Evolutionary conservation across 2,888 invertebrate species (phyloP).

Genomic region (Clanis bilineata): DNA sequence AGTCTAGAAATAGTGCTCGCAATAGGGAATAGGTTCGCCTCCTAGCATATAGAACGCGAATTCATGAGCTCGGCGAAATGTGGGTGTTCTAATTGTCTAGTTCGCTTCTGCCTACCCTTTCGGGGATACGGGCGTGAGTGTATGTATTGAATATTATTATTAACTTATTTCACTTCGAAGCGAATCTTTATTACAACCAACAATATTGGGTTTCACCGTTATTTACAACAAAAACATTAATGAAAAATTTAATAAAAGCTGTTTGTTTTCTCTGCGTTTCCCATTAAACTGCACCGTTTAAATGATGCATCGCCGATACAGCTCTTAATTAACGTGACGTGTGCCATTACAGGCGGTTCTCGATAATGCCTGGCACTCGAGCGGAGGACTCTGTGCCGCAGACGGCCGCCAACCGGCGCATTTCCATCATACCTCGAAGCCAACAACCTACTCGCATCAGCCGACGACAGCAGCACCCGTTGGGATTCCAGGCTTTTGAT

Average conservation of each 20-base stretch:
- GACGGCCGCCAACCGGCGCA: slow-evolving; percentile 40
- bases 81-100: too few relatives aligned
- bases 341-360: slow-evolving; percentile 59
- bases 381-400: slow-evolving; percentile 42
- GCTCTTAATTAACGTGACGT: slow-evolving; percentile 21
- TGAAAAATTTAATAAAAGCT: neutral
- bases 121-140: too few relatives aligned
- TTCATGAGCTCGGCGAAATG: too few relatives aligned
- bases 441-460: slow-evolving; percentile 46
- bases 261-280: neutral
- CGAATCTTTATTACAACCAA: too few relatives aligned
- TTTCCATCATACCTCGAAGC: slow-evolving; percentile 58
- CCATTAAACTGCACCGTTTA: slow-evolving; percentile 6
- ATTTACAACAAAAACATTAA: neutral
- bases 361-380: slow-evolving; percentile 64
- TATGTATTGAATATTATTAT: too few relatives aligned
- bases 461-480: slow-evolving; percentile 42
- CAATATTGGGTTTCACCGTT: neutral
- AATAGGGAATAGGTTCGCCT: too few relatives aligned
- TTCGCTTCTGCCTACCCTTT: too few relatives aligned
- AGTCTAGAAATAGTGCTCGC: too few relatives aligned
- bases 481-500: slow-evolving; percentile 69
- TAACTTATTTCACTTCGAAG: too few relatives aligned
- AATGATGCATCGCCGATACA: slow-evolving; percentile 8
- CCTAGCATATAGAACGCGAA: too few relatives aligned